These are phyloP conservation scores for Drosophila gunungcola DNA, from an alignment of 1,140 invertebrate species.

Conservation along the genomic window DNA sequence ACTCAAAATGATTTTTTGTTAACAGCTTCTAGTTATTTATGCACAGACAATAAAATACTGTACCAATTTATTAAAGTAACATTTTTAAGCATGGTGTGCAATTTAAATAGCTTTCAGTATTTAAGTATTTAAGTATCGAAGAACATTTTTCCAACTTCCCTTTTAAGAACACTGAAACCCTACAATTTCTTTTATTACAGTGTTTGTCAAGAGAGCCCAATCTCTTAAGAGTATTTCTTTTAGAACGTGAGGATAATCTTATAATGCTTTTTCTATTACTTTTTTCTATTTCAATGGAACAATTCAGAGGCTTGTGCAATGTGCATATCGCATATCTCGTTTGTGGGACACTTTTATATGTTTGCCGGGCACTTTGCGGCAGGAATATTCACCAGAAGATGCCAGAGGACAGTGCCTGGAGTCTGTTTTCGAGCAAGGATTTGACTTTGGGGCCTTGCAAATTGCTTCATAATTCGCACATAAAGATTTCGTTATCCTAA, in stretches of 20 bases:
- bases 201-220: neutral
- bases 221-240: neutral
- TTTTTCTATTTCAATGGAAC: conserved; percentile 11
- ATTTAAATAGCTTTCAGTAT: no score
- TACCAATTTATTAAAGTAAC: no score
- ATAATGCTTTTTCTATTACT: neutral
- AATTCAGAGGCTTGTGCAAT: conserved; percentile 41
- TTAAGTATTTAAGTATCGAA: no score
- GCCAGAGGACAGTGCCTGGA: neutral
- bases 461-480: conserved; percentile 58
- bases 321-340: conserved; percentile 59
- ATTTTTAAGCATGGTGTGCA: no score
- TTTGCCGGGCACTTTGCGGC: conserved; percentile 54
- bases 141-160: no score
- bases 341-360: conserved; percentile 46
- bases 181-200: neutral
- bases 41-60: no score
- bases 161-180: neutral
- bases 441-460: conserved; percentile 41
- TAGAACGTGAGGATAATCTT: neutral
- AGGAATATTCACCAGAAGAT: conserved; percentile 19
- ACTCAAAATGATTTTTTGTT: no score
- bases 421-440: conserved; percentile 16
- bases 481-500: conserved; percentile 23
- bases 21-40: no score